These are phyloP conservation scores for Synanthedon myopaeformis DNA, from an alignment of 2,888 invertebrate species.

Conservation along the genomic window DNA sequence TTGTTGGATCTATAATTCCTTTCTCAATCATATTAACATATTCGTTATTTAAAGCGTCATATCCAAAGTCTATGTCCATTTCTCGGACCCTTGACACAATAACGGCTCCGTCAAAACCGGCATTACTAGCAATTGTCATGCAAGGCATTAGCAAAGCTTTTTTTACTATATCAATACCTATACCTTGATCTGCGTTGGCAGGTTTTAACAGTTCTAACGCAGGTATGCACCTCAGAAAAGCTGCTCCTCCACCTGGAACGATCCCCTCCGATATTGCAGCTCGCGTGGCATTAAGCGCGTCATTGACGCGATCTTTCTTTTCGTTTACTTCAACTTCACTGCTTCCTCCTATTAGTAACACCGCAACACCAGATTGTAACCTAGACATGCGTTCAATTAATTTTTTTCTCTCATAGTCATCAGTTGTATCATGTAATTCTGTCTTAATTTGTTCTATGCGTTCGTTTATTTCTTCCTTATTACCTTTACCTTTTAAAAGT, in stretches of 20 bases:
- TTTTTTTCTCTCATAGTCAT: slow-evolving; percentile 92
- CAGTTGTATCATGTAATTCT: slow-evolving; percentile 83
- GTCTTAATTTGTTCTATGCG: slow-evolving; percentile 84
- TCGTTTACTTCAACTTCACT: slow-evolving; percentile 93
- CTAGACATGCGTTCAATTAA: slow-evolving; percentile 89
- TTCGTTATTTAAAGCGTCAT: slow-evolving; percentile 88
- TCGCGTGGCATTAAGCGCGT: slow-evolving; percentile 93
- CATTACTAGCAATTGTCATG: slow-evolving; percentile 89
- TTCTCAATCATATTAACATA: slow-evolving; percentile 91
- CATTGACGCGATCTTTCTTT: slow-evolving; percentile 95
- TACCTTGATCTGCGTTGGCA: slow-evolving; percentile 81
- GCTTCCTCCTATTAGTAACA: slow-evolving; percentile 85
- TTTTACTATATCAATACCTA: slow-evolving; percentile 83
- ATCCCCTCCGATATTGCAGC: slow-evolving; percentile 97
- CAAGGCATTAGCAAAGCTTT: slow-evolving; percentile 89
- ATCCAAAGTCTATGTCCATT: slow-evolving; percentile 79
- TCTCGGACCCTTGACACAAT: slow-evolving; percentile 91
- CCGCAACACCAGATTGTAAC: slow-evolving; percentile 83
- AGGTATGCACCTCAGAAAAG: slow-evolving; percentile 84
- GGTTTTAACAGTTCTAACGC: slow-evolving; percentile 73
- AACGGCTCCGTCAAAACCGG: slow-evolving; percentile 89
- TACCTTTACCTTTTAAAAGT: slow-evolving; percentile 76
- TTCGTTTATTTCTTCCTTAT: slow-evolving; percentile 79
- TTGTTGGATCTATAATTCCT: slow-evolving; percentile 96
- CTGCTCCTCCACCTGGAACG: slow-evolving; percentile 94